Percentiles rank a stretch among this genome's conserved stretches.
These are phyloP conservation scores for Schlechtendalia chinensis DNA, from an alignment of 1,140 invertebrate species.

Conservation along the genomic window DNA sequence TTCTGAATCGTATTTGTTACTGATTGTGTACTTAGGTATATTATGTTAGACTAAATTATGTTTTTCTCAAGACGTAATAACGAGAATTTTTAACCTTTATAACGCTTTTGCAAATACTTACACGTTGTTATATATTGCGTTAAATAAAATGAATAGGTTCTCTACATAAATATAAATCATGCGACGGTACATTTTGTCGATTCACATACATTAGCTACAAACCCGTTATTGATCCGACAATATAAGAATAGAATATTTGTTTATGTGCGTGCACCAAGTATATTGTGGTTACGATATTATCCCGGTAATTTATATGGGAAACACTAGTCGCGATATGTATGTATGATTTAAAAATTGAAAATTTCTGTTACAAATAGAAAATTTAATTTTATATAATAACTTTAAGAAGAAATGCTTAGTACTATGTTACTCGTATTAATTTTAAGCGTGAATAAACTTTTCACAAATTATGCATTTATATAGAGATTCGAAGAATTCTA, in stretches of 20 bases:
- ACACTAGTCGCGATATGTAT: neutral
- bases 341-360: neutral
- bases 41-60: too few relatives aligned
- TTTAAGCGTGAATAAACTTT: too few relatives aligned
- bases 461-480: too few relatives aligned
- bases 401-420: neutral
- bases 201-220: neutral
- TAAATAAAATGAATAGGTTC: neutral
- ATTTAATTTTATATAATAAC: too few relatives aligned
- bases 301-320: neutral
- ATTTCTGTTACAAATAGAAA: neutral
- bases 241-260: neutral
- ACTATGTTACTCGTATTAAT: too few relatives aligned
- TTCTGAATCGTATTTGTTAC: too few relatives aligned
- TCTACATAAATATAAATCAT: too few relatives aligned
- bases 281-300: neutral
- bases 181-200: neutral
- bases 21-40: too few relatives aligned
- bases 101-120: neutral
- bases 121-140: neutral
- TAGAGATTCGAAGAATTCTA: neutral
- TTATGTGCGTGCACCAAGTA: constrained; percentile 12
- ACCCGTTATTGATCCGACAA: neutral
- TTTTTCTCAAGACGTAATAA: too few relatives aligned
- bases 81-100: too few relatives aligned